These are phyloP conservation scores for Otocyon megalotis DNA, from an alignment of 2,113 vertebrate genomes.

Conservation along the genomic window DNA sequence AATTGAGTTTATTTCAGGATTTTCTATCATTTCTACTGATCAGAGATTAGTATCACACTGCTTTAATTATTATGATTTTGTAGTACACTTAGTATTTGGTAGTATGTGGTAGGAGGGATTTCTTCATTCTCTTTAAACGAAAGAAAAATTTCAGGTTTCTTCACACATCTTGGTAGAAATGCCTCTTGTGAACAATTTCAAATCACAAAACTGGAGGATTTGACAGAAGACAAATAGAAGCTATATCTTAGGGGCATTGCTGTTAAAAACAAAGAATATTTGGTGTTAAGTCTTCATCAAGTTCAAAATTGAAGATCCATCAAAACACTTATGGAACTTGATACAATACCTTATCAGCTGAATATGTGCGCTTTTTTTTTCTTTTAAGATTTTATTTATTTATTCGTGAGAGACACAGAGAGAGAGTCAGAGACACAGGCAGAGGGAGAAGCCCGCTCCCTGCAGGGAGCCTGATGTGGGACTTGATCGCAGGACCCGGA, in stretches of 20 bases:
- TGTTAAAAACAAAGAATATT: not conserved
- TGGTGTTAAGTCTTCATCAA: not conserved
- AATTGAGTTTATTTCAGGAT: not conserved
- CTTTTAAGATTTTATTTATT: too few relatives aligned
- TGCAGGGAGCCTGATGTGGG: too few relatives aligned
- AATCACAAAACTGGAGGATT: not conserved
- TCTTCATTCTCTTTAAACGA: not conserved
- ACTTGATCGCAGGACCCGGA: too few relatives aligned
- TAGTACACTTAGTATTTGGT: not conserved
- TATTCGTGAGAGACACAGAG: too few relatives aligned
- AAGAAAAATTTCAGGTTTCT: not conserved
- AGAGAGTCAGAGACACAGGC: too few relatives aligned
- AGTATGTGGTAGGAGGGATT: not conserved
- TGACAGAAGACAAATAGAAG: not conserved
- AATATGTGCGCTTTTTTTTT: not conserved
- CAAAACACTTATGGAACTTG: not conserved
- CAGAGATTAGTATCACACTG: not conserved
- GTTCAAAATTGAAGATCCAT: not conserved
- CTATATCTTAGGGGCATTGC: not conserved
- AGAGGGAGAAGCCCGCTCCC: too few relatives aligned
- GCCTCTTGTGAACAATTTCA: not conserved
- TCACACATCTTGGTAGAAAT: not conserved
- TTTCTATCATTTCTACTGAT: not conserved
- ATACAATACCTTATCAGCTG: not conserved
- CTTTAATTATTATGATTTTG: not conserved